A percentile compares a stretch with the other conserved stretches of the same genome.
Evolutionary conservation across 2,888 invertebrate genomes (phyloP).

Genomic region (Pogonocherus hispidulus): DNA sequence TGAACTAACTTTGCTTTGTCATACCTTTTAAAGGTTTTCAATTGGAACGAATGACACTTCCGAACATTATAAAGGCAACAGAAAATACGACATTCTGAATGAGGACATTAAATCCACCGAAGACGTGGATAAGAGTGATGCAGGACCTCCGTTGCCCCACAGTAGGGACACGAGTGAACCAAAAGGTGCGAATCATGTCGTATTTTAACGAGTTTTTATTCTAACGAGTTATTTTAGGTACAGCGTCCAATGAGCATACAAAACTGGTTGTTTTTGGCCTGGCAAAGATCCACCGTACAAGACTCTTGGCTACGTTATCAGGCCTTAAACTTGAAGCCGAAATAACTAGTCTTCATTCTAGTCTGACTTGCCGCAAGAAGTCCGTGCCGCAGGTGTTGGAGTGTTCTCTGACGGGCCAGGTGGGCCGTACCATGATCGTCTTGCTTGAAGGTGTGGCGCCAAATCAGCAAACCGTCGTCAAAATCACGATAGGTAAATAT

Average conservation of each 20-base stretch:
- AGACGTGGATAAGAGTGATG: constrained; percentile 72
- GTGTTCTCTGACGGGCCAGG: constrained; percentile 88
- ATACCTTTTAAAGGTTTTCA: constrained; percentile 72
- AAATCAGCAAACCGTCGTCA: constrained; percentile 93
- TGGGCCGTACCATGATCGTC: constrained; percentile 93
- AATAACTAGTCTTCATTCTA: constrained; percentile 91
- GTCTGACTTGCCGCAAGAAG: constrained; percentile 91
- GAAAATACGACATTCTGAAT: constrained; percentile 73
- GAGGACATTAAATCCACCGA: constrained; percentile 73
- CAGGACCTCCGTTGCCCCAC: constrained; percentile 67
- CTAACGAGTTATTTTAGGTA: no score
- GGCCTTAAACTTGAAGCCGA: constrained; percentile 96
- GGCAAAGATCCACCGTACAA: constrained; percentile 87
- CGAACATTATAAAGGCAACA: constrained; percentile 77
- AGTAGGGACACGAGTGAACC: constrained; percentile 66
- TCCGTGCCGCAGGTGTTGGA: constrained; percentile 78
- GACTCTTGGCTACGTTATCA: constrained; percentile 89
- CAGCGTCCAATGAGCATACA: constrained; percentile 75
- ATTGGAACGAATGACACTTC: constrained; percentile 76
- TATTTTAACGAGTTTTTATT: no score
- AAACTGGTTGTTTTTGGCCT: constrained; percentile 90
- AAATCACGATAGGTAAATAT: constrained; percentile 83
- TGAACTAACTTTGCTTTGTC: no score
- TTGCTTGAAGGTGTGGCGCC: constrained; percentile 92
- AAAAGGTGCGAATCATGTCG: constrained; percentile 29